Evolutionary conservation across 2,113 vertebrate species (phyloP).

Genomic region (Tragulus kanchil): DNA sequence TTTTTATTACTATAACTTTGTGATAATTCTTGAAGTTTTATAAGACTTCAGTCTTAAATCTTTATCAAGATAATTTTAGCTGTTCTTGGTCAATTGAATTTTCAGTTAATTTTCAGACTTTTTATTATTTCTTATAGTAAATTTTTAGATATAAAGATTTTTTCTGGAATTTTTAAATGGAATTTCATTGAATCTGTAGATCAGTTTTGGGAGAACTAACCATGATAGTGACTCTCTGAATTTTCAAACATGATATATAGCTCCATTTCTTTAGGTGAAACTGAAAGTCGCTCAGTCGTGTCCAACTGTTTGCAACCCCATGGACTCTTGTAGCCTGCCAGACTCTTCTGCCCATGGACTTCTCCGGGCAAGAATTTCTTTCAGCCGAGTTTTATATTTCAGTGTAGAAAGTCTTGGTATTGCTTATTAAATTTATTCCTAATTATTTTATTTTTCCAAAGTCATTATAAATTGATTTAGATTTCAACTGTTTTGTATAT

Average conservation of each 20-base stretch:
- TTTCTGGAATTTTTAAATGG: not conserved
- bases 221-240: not conserved
- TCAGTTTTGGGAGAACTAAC: not conserved
- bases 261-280: not conserved
- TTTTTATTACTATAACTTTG: not conserved
- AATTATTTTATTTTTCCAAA: slow-evolving; percentile 38
- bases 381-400: not conserved
- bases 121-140: not conserved
- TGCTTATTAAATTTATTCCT: not conserved
- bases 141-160: too few species aligned
- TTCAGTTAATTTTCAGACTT: slow-evolving; percentile 17
- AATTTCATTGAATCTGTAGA: not conserved
- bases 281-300: too few species aligned
- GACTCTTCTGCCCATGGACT: too few species aligned
- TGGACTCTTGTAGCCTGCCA: too few species aligned
- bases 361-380: not conserved
- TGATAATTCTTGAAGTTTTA: not conserved
- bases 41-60: not conserved
- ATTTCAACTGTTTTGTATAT: too few species aligned
- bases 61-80: not conserved
- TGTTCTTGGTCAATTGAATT: not conserved
- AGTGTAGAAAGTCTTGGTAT: not conserved
- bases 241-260: not conserved
- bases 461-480: not conserved
- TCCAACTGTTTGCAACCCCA: too few species aligned